Evolutionary conservation across 2,113 vertebrate species (phyloP).

Genomic region (Podarcis cretensis): DNA sequence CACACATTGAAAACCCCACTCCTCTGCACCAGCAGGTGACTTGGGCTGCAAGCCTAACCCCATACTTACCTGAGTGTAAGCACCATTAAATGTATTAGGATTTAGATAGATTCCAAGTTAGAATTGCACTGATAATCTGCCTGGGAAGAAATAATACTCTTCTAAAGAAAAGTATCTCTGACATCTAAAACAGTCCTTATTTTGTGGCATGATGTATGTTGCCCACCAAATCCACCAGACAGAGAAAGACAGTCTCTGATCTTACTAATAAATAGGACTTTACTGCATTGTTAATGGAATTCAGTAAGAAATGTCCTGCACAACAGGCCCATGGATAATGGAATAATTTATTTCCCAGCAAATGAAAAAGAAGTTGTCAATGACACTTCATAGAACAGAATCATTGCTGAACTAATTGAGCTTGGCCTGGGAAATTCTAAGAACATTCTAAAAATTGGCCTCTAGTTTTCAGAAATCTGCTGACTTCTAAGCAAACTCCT

Average conservation of each 20-base stretch:
- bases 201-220: not conserved
- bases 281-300: not conserved
- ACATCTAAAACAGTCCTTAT: not conserved
- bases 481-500: not conserved
- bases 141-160: not conserved
- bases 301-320: not conserved
- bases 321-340: not conserved
- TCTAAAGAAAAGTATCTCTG: not conserved
- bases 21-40: not conserved
- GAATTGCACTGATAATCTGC: not conserved
- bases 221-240: not conserved
- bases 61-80: not conserved
- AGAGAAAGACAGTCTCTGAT: not conserved
- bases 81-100: not conserved
- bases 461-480: not conserved
- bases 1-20: not conserved
- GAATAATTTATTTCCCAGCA: not conserved
- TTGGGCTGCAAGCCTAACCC: not conserved
- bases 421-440: not conserved
- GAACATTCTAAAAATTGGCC: not conserved
- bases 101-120: not conserved
- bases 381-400: not conserved
- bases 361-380: not conserved
- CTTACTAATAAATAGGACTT: not conserved
- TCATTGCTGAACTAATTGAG: not conserved